phyloP scores from a whole-genome alignment of 2,888 invertebrate species.

The Phrixothrix hirtus region DNA sequence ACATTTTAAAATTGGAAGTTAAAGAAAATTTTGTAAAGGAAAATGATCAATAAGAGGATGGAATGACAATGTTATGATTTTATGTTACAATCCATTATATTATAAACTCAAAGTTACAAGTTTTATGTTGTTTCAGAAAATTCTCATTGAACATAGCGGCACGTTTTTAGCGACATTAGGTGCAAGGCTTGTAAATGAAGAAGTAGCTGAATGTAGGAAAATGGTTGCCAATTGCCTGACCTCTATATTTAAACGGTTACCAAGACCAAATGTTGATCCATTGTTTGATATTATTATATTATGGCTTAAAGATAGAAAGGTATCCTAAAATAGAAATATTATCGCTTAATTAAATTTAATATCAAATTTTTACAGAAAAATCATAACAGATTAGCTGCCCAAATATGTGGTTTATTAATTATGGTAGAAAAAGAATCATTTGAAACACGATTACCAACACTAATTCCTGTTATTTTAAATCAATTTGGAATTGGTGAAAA shows the following conservation, averaged over 20 bases:
- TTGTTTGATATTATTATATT: slow-evolving; percentile 72
- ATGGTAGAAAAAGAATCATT: slow-evolving; percentile 74
- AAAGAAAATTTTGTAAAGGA: too few species aligned
- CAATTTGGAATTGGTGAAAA: slow-evolving; percentile 46
- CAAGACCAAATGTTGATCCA: slow-evolving; percentile 62
- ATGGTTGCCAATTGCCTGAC: slow-evolving; percentile 74
- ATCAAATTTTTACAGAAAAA: too few species aligned
- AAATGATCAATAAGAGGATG: too few species aligned
- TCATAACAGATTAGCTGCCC: slow-evolving; percentile 76
- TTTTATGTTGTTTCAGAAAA: slow-evolving; percentile 63
- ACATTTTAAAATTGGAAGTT: too few species aligned
- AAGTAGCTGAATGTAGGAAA: slow-evolving; percentile 74
- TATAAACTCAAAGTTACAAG: too few species aligned
- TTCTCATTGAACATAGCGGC: slow-evolving; percentile 64
- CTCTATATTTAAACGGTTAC: slow-evolving; percentile 65
- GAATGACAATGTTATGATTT: too few species aligned
- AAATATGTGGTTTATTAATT: slow-evolving; percentile 79
- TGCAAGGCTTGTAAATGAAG: slow-evolving; percentile 80
- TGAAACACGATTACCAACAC: slow-evolving; percentile 62
- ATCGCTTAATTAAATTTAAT: too few species aligned
- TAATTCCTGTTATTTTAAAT: slow-evolving; percentile 63
- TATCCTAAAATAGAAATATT: too few species aligned
- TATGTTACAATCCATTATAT: slow-evolving; percentile 1
- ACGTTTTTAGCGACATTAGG: slow-evolving; percentile 77
- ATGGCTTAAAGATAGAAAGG: slow-evolving; percentile 71